Evolutionary conservation across 1,140 invertebrate genomes (phyloP).

Genomic region (Drosophila pseudoananassae): DNA sequence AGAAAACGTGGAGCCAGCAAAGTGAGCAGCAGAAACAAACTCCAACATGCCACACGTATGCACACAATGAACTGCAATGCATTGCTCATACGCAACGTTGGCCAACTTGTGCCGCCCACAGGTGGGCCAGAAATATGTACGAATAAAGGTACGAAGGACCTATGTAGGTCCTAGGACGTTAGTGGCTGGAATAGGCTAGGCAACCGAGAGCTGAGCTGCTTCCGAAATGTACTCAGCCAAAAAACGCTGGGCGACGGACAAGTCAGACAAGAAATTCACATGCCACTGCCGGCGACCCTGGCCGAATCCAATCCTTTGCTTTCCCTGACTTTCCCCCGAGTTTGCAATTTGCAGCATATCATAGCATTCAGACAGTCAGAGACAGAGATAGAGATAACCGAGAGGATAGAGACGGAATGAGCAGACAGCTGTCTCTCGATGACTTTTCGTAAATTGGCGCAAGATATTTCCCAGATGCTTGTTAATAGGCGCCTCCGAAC

Average conservation of each 20-base stretch:
- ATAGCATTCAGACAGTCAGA: conserved; percentile 38
- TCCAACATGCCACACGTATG: conserved; percentile 38
- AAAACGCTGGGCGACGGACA: conserved; percentile 42
- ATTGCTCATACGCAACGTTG: conserved; percentile 78
- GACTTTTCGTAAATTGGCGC: conserved; percentile 50
- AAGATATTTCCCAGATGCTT: conserved; percentile 40
- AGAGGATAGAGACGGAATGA: background rate
- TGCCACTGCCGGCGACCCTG: conserved; percentile 53
- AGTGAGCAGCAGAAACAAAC: conserved; percentile 60
- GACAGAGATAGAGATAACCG: conserved; percentile 6
- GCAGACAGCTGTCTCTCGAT: conserved; percentile 40
- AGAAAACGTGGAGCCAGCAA: conserved; percentile 49
- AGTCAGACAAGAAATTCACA: conserved; percentile 76
- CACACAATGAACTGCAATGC: conserved; percentile 57
- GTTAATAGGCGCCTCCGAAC: conserved; percentile 37
- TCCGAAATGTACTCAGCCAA: conserved; percentile 42
- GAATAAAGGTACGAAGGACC: background rate
- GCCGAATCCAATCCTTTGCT: conserved; percentile 3
- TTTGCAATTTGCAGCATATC: conserved; percentile 74
- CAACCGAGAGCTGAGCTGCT: conserved; percentile 31
- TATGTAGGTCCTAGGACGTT: background rate
- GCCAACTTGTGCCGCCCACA: conserved; percentile 57
- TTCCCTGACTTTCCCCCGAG: conserved; percentile 16
- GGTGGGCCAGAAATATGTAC: conserved; percentile 25
- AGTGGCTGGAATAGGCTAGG: conserved; percentile 18